Evolutionary conservation across 2,797 vertebrate species (phyloP).

Genomic region (Protosalanx chinensis): DNA sequence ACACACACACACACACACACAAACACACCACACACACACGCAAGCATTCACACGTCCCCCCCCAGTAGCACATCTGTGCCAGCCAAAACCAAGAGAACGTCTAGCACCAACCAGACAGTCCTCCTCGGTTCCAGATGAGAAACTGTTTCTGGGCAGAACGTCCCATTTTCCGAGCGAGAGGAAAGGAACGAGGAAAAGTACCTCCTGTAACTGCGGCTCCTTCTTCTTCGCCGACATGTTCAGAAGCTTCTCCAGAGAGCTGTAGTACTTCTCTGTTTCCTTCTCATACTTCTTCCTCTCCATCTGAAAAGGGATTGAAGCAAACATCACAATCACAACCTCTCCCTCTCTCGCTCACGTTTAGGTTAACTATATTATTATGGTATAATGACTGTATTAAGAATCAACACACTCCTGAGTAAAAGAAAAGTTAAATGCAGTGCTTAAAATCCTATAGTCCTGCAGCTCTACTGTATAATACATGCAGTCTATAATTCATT

Average conservation of each 20-base stretch:
- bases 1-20: no score
- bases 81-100: background rate
- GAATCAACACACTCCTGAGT: no score
- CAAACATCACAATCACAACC: no score
- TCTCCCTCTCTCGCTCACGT: no score
- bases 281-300: constrained; percentile 98
- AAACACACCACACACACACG: no score
- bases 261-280: constrained; percentile 97
- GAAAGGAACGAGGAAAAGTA: constrained; percentile 57
- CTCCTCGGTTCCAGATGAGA: background rate
- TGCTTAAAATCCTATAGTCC: no score
- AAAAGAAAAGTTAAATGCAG: no score
- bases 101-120: background rate
- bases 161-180: constrained; percentile 12
- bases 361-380: no score
- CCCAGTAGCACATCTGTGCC: no score
- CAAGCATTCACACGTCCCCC: background rate
- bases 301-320: constrained; percentile 67
- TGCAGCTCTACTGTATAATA: no score
- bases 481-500: no score
- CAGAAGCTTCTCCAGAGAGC: constrained; percentile 92
- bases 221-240: constrained; percentile 98
- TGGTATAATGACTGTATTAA: no score
- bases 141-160: background rate
- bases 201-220: constrained; percentile 94